These are phyloP conservation scores for Drosophila monieri DNA, from an alignment of 2,888 invertebrate species.

Conservation along the genomic window DNA sequence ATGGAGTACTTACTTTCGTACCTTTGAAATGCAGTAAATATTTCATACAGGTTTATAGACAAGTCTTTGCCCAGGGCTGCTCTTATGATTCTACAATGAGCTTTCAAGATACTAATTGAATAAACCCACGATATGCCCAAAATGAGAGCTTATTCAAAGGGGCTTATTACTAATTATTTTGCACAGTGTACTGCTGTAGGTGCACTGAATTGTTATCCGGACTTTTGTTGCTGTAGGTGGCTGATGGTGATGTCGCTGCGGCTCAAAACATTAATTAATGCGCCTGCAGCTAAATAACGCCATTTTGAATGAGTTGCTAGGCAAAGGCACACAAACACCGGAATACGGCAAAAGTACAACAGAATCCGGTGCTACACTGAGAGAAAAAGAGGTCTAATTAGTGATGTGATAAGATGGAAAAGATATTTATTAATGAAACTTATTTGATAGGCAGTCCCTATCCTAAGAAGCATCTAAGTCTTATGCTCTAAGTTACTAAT, in stretches of 20 bases:
- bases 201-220: slow-evolving; percentile 23
- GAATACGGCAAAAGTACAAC: slow-evolving; percentile 35
- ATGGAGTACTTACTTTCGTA: not conserved
- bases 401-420: too few species aligned
- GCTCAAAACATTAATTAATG: slow-evolving; percentile 74
- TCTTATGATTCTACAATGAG: not conserved
- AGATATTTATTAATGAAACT: too few species aligned
- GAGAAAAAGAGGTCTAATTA: not conserved
- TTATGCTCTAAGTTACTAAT: not conserved
- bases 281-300: slow-evolving; percentile 74
- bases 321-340: slow-evolving; percentile 18
- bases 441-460: too few species aligned
- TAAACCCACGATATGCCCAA: too few species aligned
- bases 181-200: not conserved
- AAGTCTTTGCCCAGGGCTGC: slow-evolving; percentile 1
- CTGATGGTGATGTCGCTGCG: slow-evolving; percentile 49
- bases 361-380: slow-evolving; percentile 8
- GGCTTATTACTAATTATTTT: not conserved
- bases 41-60: not conserved
- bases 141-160: not conserved
- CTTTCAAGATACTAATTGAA: not conserved
- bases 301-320: slow-evolving; percentile 55
- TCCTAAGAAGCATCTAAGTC: too few species aligned
- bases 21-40: not conserved
- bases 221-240: slow-evolving; percentile 37